A percentile compares a stretch with the other conserved stretches of the same genome.
These are phyloP conservation scores for Boloria euphrosyne DNA, from an alignment of 2,888 invertebrate species.

Conservation along the genomic window DNA sequence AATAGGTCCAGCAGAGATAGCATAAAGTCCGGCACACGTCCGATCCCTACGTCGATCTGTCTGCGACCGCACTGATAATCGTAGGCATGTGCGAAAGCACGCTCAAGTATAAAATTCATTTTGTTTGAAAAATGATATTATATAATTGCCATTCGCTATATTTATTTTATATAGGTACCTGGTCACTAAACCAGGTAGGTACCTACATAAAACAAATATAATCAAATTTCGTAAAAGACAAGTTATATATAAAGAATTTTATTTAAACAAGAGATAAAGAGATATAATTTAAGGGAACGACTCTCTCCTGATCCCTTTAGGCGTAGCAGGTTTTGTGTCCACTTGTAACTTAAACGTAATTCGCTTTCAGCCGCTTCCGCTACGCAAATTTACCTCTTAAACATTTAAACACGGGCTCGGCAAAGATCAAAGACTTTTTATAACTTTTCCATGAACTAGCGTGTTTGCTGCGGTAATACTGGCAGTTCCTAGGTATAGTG, in stretches of 20 bases:
- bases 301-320: slow-evolving; percentile 10
- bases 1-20: no score
- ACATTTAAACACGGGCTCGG: slow-evolving; percentile 37
- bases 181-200: no score
- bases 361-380: slow-evolving; percentile 44
- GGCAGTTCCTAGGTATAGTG: slow-evolving; percentile 25
- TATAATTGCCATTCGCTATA: neutral
- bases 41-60: no score
- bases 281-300: slow-evolving; percentile 5
- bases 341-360: slow-evolving; percentile 38
- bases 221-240: neutral
- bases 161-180: neutral
- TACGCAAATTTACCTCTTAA: slow-evolving; percentile 33
- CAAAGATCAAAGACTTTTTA: slow-evolving; percentile 37
- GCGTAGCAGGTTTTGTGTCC: slow-evolving; percentile 29
- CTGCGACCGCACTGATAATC: no score
- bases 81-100: no score
- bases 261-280: neutral
- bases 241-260: neutral
- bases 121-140: no score
- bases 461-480: slow-evolving; percentile 32
- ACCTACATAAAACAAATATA: neutral
- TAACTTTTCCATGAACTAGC: slow-evolving; percentile 35
- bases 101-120: no score
- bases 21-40: no score